Percentiles rank a stretch among this genome's conserved stretches.
Evolutionary conservation across 2,113 vertebrate genomes (phyloP).

Genomic region (Amphiprion percula): DNA sequence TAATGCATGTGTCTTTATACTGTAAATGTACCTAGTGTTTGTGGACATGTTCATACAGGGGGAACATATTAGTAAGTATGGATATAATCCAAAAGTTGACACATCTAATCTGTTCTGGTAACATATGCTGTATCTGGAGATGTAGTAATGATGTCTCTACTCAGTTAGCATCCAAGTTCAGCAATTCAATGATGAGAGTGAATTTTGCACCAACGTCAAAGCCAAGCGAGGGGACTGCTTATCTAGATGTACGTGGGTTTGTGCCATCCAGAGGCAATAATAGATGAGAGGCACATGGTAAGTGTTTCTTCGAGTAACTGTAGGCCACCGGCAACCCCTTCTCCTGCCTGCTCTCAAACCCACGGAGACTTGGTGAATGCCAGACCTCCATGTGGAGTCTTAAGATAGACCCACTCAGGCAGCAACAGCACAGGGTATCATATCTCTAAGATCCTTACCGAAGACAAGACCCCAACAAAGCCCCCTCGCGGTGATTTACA

Average conservation of each 20-base stretch:
- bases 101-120: slow-evolving; percentile 8
- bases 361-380: slow-evolving; percentile 81
- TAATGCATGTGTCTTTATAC: slow-evolving; percentile 3
- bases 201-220: slow-evolving; percentile 49
- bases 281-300: slow-evolving; percentile 69
- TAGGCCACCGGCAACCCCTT: slow-evolving; percentile 73
- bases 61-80: background rate
- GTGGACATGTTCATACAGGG: background rate
- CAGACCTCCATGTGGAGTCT: slow-evolving; percentile 84
- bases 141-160: slow-evolving; percentile 14
- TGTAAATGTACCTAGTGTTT: background rate
- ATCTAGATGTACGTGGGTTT: slow-evolving; percentile 63
- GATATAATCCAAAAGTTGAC: slow-evolving; percentile 10
- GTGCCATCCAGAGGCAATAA: slow-evolving; percentile 70
- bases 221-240: slow-evolving; percentile 66
- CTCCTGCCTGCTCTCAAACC: slow-evolving; percentile 74
- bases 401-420: slow-evolving; percentile 83
- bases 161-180: slow-evolving; percentile 12
- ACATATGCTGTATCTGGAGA: slow-evolving; percentile 7
- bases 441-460: slow-evolving; percentile 81
- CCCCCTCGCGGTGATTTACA: slow-evolving; percentile 73
- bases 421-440: slow-evolving; percentile 81
- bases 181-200: slow-evolving; percentile 23
- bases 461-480: slow-evolving; percentile 79
- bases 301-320: slow-evolving; percentile 72